Conservation (phyloP, 2,888 invertebrate genomes). For the Tenthredo scrophulariae region DNA sequence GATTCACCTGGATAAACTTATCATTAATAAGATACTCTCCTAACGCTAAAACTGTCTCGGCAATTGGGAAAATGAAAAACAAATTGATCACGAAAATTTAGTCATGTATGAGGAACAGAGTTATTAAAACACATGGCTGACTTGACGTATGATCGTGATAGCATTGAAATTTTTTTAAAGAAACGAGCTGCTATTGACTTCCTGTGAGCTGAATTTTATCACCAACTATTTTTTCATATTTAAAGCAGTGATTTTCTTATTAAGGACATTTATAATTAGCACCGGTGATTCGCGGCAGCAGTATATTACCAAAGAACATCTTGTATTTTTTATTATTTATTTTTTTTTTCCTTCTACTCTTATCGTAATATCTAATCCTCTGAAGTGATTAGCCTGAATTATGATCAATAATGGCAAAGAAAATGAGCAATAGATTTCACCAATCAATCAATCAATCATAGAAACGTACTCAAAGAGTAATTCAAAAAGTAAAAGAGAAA, state of each 20-base stretch:
- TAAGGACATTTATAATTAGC: slow-evolving; percentile 13
- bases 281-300: background rate
- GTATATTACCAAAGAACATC: background rate
- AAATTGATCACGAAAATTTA: background rate
- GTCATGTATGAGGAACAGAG: background rate
- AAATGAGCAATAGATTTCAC: background rate
- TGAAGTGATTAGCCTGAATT: slow-evolving; percentile 14
- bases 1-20: slow-evolving; percentile 11
- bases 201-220: background rate
- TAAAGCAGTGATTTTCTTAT: background rate
- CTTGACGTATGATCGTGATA: background rate
- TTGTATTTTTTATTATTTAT: background rate
- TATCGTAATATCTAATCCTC: slow-evolving; percentile 20
- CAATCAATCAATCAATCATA: background rate
- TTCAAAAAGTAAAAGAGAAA: background rate
- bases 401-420: background rate
- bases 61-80: background rate
- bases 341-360: background rate
- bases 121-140: background rate
- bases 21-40: background rate
- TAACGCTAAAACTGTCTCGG: slow-evolving; percentile 37
- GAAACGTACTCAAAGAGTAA: slow-evolving; percentile 20
- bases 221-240: background rate
- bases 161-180: background rate
- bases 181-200: background rate